A percentile compares a stretch with the other conserved stretches of the same genome.
These are phyloP conservation scores for Brachirus orientalis DNA, from an alignment of 2,113 vertebrate species.

Conservation along the genomic window DNA sequence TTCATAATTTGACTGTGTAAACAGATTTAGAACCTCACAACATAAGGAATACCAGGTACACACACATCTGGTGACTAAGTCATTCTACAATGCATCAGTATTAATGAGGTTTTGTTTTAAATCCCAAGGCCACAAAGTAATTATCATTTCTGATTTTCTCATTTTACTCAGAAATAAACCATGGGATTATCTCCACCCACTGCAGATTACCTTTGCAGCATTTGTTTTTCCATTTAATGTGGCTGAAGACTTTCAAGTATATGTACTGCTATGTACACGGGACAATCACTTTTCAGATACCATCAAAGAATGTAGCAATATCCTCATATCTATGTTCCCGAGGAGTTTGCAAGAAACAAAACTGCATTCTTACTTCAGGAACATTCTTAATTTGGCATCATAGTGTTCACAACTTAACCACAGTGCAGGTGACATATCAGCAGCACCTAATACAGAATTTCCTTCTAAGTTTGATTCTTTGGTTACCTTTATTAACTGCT, in stretches of 20 bases:
- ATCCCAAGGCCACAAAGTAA: constrained; percentile 15
- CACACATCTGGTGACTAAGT: constrained; percentile 11
- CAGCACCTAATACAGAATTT: neutral
- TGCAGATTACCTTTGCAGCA: neutral
- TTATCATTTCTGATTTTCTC: neutral
- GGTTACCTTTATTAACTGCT: neutral
- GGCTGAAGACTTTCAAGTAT: neutral
- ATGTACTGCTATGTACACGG: neutral
- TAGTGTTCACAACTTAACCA: constrained; percentile 8
- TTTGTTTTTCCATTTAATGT: neutral
- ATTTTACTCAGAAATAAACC: neutral
- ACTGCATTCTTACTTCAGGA: constrained; percentile 62
- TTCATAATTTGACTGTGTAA: no score
- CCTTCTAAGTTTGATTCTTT: constrained; percentile 1
- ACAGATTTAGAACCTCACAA: no score
- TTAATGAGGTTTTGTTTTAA: constrained; percentile 21
- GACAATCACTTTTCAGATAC: constrained; percentile 44
- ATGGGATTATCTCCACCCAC: neutral
- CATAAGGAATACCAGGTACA: no score
- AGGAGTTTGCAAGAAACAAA: constrained; percentile 59
- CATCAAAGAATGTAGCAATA: constrained; percentile 36
- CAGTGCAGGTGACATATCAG: neutral
- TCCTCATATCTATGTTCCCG: constrained; percentile 39
- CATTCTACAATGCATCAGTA: neutral
- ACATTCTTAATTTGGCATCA: constrained; percentile 26